Conservation (phyloP, 2,888 invertebrate species). For the Asteroscopus sphinx region DNA sequence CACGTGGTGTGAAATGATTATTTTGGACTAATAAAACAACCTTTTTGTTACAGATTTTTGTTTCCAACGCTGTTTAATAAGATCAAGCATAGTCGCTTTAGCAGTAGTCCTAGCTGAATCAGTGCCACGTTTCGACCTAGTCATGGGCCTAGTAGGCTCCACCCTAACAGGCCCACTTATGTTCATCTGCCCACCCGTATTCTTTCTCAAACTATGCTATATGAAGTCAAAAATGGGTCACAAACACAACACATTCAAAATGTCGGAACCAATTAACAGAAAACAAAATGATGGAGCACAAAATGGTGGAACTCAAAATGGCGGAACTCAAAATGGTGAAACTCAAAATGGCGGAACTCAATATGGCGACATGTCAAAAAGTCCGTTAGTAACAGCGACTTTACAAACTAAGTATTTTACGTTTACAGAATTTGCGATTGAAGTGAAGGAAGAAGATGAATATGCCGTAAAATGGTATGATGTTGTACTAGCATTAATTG, state of each 20-base stretch:
- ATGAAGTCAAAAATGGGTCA: slow-evolving; percentile 75
- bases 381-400: slow-evolving; percentile 67
- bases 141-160: slow-evolving; percentile 96
- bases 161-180: slow-evolving; percentile 95
- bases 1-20: too few relatives aligned
- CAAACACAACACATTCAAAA: not conserved
- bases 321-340: slow-evolving; percentile 35
- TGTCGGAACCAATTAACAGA: slow-evolving; percentile 11
- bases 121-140: slow-evolving; percentile 95
- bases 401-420: slow-evolving; percentile 74
- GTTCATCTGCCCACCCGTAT: slow-evolving; percentile 95
- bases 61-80: slow-evolving; percentile 92
- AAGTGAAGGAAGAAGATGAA: slow-evolving; percentile 59
- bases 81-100: slow-evolving; percentile 92
- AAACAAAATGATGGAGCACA: not conserved
- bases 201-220: slow-evolving; percentile 92
- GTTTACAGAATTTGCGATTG: slow-evolving; percentile 63
- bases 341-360: slow-evolving; percentile 10
- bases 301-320: not conserved
- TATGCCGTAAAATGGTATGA: slow-evolving; percentile 83
- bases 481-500: slow-evolving; percentile 86
- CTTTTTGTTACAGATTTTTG: slow-evolving; percentile 91
- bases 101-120: slow-evolving; percentile 95
- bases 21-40: too few relatives aligned
- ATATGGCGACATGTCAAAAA: slow-evolving; percentile 63